These are phyloP conservation scores for Glossophaga mutica DNA, from an alignment of 2,797 vertebrate genomes.

Conservation along the genomic window DNA sequence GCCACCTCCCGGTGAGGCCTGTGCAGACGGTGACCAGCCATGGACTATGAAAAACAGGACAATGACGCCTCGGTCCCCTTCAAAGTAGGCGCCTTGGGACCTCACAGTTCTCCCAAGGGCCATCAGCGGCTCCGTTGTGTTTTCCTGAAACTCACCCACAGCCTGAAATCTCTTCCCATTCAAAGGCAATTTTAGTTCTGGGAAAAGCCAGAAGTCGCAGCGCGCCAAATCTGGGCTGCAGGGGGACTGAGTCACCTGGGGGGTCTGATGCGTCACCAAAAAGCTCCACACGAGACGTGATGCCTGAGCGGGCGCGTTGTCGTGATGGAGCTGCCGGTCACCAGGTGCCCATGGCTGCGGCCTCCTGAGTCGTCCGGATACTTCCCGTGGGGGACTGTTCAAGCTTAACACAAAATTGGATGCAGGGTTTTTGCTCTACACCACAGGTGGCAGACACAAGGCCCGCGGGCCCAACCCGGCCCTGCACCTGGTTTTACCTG, in stretches of 20 bases:
- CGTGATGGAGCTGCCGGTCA: not conserved
- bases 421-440: too few relatives aligned
- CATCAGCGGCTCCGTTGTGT: too few relatives aligned
- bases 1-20: not conserved
- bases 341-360: not conserved
- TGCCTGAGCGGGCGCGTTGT: rapidly evolving
- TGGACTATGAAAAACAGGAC: not conserved
- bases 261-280: not conserved
- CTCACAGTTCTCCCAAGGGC: too few relatives aligned
- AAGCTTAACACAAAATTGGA: too few relatives aligned
- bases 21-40: not conserved
- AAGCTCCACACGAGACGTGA: not conserved
- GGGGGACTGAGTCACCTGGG: not conserved
- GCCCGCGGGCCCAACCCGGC: too few relatives aligned
- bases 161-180: not conserved
- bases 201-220: not conserved
- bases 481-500: too few relatives aligned
- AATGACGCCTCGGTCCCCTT: too few relatives aligned
- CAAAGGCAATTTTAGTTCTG: not conserved
- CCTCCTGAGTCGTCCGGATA: not conserved
- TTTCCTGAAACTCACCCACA: not conserved
- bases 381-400: not conserved
- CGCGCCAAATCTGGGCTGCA: not conserved
- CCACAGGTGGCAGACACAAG: too few relatives aligned
- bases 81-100: too few relatives aligned